Evolutionary conservation across 2,113 vertebrate genomes (phyloP), one percentile per base, ranked within the genome.

Genomic region (Pelecanus crispus): DNA sequence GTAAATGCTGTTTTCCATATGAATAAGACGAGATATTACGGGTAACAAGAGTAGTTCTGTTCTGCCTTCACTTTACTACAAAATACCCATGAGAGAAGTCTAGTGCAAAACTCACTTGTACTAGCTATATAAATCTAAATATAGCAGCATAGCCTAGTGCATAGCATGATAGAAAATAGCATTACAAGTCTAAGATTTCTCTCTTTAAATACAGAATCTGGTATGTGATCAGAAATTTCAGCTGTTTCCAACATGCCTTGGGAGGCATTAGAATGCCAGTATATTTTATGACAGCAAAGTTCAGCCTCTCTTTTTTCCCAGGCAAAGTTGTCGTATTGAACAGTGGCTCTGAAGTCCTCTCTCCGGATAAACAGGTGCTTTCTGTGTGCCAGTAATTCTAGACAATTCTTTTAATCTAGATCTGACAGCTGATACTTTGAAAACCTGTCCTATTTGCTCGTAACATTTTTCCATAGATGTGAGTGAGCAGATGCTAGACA

Each of bases 131-230:
- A 47, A 78, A 59, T 62, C 68, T 93, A 94, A 94, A 94, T 80
- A 82, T 53, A 92, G 66, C 44, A 50, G 25, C 28, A 29, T 20
- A 65, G 86, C 71, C 40, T 72, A 3, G 18, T 40, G 45, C 28
- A 32, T 17, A 92, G 77, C 65, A 52, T 31, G 68, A 73, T 8
- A 86, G 38, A 74, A 94, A 94, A 97, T 56, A 96, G 66, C 73
- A 44, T 17, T 81, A 55, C 45, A 31, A 80, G 83, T 62, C 42
- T 94, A 86, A 90, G 71, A 74, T 95, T 92, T 92, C 79, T 87
- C 28, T 79, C 91, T 81, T 93, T 81, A 94, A 94, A 87, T 92
- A 91, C 89, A 81, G 78, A 89, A 56, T 66, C 66, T 92, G 96
- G 83, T 87, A 96, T 85, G 91, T 56, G 49, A 85, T 42, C 44